These are phyloP conservation scores for Athene cunicularia DNA, from an alignment of 2,113 vertebrate species.

Conservation along the genomic window DNA sequence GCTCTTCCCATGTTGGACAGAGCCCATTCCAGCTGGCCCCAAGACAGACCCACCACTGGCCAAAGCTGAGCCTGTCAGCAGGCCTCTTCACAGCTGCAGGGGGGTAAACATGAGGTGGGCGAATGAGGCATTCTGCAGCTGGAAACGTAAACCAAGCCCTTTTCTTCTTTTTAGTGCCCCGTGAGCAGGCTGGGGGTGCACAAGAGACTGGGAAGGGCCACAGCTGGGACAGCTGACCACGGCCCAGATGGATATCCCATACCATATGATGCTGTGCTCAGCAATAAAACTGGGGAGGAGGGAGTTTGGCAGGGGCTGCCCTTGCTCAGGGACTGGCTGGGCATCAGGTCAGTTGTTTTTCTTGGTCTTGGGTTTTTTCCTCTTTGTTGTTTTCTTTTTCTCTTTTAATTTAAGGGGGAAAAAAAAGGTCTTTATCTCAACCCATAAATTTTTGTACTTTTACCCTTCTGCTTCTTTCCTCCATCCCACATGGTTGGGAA, in stretches of 20 bases:
- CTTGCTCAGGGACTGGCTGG: background rate
- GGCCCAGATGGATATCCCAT: background rate
- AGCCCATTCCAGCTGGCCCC: background rate
- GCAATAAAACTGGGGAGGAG: background rate
- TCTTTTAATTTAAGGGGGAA: background rate
- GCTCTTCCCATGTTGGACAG: background rate
- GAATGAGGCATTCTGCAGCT: background rate
- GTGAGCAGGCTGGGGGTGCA: accelerated
- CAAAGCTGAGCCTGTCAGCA: background rate
- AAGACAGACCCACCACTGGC: accelerated
- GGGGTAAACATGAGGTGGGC: accelerated
- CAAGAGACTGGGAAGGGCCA: background rate
- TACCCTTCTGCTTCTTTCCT: background rate
- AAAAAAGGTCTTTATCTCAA: background rate
- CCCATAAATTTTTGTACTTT: background rate
- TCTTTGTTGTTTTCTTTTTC: background rate
- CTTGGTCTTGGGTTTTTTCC: background rate
- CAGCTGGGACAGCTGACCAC: accelerated
- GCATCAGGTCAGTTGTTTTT: background rate
- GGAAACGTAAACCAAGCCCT: background rate
- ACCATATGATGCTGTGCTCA: accelerated
- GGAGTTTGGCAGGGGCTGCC: background rate
- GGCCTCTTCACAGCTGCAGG: background rate
- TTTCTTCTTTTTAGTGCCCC: background rate
- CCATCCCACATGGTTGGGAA: background rate